phyloP scores from a whole-genome alignment of 2,113 vertebrate genomes.

The Meleagris gallopavo region DNA sequence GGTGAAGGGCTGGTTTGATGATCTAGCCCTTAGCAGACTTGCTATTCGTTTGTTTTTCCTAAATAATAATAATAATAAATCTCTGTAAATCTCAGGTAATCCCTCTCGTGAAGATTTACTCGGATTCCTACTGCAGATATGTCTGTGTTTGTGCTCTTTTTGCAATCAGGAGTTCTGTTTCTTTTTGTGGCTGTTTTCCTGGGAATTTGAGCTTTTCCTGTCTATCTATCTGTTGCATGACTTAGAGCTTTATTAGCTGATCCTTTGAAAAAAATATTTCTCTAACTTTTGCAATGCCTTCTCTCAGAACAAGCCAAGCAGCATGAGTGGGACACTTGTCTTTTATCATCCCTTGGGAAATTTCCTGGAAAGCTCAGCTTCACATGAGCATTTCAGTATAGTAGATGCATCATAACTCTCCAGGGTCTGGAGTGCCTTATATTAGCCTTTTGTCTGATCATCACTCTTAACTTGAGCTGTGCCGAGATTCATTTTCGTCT shows the following conservation, averaged over 20 bases:
- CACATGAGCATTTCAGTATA: background rate
- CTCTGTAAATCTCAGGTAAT: background rate
- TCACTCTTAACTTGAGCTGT: background rate
- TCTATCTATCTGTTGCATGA: background rate
- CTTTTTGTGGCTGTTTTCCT: background rate
- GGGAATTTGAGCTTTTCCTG: background rate
- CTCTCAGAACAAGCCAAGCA: background rate
- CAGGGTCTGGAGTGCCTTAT: background rate
- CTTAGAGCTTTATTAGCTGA: background rate
- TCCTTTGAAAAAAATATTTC: background rate
- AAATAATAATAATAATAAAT: background rate
- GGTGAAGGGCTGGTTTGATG: background rate
- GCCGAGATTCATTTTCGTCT: background rate
- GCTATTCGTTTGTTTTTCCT: background rate
- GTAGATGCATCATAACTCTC: background rate
- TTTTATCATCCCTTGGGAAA: background rate
- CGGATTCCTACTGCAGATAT: background rate
- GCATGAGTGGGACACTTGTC: background rate
- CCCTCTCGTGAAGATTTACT: background rate
- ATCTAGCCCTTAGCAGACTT: background rate
- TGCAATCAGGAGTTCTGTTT: background rate
- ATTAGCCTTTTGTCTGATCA: background rate
- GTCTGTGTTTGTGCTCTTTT: background rate
- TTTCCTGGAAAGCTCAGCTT: constrained; percentile 47
- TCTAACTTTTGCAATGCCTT: constrained; percentile 6